These are phyloP conservation scores for Piprites chloris DNA, from an alignment of 2,113 vertebrate species.

Conservation along the genomic window DNA sequence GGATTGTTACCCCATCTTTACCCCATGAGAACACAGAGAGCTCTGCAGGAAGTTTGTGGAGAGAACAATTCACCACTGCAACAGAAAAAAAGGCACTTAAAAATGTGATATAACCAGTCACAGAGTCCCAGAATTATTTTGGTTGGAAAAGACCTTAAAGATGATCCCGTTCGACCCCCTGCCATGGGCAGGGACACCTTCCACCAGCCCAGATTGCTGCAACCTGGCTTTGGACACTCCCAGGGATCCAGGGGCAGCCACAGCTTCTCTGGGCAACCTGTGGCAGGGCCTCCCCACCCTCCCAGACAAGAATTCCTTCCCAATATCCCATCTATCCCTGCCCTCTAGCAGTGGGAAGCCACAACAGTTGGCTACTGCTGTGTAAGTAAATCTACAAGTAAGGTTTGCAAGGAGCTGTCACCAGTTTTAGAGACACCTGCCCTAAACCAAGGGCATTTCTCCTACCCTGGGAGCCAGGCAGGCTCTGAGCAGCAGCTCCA, in stretches of 20 bases:
- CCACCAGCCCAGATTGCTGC: neutral
- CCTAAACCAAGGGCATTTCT: neutral
- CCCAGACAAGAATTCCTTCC: neutral
- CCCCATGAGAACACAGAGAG: neutral
- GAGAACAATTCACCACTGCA: neutral
- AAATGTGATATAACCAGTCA: rapidly evolving
- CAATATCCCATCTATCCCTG: rapidly evolving
- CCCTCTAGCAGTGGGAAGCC: neutral
- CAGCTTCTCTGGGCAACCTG: neutral
- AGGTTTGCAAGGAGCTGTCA: neutral
- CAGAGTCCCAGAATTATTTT: neutral
- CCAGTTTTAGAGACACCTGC: neutral
- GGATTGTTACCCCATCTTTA: neutral
- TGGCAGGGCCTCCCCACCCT: neutral
- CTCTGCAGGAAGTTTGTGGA: neutral
- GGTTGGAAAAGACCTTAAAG: rapidly evolving
- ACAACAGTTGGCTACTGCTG: rapidly evolving
- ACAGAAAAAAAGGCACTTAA: neutral
- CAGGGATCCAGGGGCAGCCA: neutral
- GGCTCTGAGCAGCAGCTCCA: neutral
- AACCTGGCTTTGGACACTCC: neutral
- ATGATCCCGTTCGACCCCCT: neutral
- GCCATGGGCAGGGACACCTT: neutral
- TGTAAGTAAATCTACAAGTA: neutral
- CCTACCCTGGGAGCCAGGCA: neutral